phyloP scores from a whole-genome alignment of 2,797 vertebrate species.

The Chiroxiphia lanceolata region DNA sequence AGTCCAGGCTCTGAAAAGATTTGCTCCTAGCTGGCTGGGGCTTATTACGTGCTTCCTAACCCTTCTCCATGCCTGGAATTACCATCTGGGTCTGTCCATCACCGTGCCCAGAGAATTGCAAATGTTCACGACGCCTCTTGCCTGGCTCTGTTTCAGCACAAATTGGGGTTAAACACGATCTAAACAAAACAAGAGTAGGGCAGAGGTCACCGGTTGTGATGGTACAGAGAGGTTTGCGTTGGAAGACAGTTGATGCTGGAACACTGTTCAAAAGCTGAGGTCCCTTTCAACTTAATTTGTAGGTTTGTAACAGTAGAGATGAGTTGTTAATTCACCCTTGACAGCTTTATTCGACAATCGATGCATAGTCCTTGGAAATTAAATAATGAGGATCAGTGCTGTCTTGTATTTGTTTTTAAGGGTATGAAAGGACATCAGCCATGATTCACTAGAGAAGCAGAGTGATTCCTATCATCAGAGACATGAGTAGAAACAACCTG shows the following conservation, averaged over 20 bases:
- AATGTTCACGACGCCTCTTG: neutral
- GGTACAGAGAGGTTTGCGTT: neutral
- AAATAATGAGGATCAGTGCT: neutral
- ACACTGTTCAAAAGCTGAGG: neutral
- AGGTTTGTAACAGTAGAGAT: neutral
- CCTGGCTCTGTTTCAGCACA: neutral
- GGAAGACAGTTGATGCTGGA: neutral
- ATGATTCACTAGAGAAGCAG: neutral
- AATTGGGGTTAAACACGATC: neutral
- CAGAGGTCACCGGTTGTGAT: neutral
- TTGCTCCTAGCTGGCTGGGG: neutral
- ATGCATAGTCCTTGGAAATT: conserved; percentile 28
- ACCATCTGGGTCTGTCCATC: neutral
- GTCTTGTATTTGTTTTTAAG: conserved; percentile 12
- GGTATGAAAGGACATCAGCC: neutral
- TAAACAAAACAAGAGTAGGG: neutral
- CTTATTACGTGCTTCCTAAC: neutral
- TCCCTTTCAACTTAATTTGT: conserved; percentile 26
- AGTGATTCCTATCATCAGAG: neutral
- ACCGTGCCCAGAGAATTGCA: neutral
- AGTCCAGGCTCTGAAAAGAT: neutral
- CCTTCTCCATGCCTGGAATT: conserved; percentile 7
- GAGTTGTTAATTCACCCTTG: conserved; percentile 29
- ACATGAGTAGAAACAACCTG: neutral
- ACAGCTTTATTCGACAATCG: conserved; percentile 3